Evolutionary conservation across 1,140 invertebrate genomes (phyloP), one percentile per base, ranked within the genome.

Genomic region (Teleopsis dalmanni): DNA sequence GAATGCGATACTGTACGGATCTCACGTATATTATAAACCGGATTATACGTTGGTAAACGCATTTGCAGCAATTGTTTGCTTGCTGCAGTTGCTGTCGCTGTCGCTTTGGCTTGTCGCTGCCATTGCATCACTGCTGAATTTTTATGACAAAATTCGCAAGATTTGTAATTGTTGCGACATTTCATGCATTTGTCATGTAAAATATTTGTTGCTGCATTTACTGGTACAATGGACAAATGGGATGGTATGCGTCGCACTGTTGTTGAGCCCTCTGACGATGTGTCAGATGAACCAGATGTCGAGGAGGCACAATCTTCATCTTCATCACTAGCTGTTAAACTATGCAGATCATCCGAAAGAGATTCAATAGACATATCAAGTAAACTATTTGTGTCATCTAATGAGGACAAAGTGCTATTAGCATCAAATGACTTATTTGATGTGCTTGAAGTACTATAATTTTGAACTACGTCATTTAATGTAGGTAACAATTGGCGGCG

Each of bases 21-120:
- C 34, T 71, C 68, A 0, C 68, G 65, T 16, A 71, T 70, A 46
- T 71, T 71, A 37, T 71, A 71, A 1, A 71, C 68, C 0, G 68
- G 68, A 34, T 57, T 70, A 50, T 71, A 71, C 33, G 54, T 52
- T 1, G 55, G 51, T 1, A 58, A 53, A 3, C 50, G 44, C 8
- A 54, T 37, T 18, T 9, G 47, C 8, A 27, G 11, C 2, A 21
- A 34, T 31, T 40, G 29, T 27, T 10, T 48, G 0, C 41, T 49
- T 11, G 44, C 18, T 34, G 22, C 18, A 42, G 40, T 38, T 11
- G 42, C 50, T 21, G 52, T 29, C 2, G 26, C 43, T 21, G 31
- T 21, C 7, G 31, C 33, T 31, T 41, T 49, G 31, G 47, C 31
- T 11, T 25, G 42, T 18, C 21, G 42, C 4, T 29, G 33, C 16